phyloP scores from a whole-genome alignment of 1,140 invertebrate genomes.

The Drosophila aff. region DNA sequence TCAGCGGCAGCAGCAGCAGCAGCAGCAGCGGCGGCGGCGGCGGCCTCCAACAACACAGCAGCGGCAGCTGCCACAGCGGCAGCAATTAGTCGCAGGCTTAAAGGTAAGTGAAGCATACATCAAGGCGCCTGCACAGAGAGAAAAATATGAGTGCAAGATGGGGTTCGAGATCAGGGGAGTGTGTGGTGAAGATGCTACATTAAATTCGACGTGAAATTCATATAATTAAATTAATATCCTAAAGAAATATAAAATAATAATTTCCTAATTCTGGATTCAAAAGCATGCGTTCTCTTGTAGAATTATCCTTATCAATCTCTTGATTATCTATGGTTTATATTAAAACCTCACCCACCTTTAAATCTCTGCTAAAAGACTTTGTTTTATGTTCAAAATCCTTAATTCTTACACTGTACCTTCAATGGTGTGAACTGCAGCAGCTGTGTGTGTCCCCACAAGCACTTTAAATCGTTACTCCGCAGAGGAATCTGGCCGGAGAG shows the following conservation, averaged over 20 bases:
- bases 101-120: conserved; percentile 56
- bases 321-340: too few relatives aligned
- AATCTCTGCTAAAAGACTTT: not conserved
- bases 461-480: conserved; percentile 12
- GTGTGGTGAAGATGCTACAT: not conserved
- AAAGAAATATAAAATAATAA: not conserved
- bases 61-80: conserved; percentile 63
- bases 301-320: not conserved
- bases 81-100: conserved; percentile 78
- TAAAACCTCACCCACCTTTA: not conserved
- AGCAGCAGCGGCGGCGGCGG: conserved; percentile 44
- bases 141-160: conserved; percentile 26
- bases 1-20: conserved; percentile 39
- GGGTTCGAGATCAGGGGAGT: conserved; percentile 18
- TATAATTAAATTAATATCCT: not conserved
- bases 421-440: conserved; percentile 70
- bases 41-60: conserved; percentile 37
- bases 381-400: not conserved
- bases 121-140: conserved; percentile 22
- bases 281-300: not conserved
- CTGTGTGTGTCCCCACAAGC: conserved; percentile 30
- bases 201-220: not conserved
- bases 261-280: not conserved
- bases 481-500: conserved; percentile 11
- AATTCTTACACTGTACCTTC: not conserved